Evolutionary conservation across 1,140 invertebrate species (phyloP).

Genomic region (Danaus melanippus): DNA sequence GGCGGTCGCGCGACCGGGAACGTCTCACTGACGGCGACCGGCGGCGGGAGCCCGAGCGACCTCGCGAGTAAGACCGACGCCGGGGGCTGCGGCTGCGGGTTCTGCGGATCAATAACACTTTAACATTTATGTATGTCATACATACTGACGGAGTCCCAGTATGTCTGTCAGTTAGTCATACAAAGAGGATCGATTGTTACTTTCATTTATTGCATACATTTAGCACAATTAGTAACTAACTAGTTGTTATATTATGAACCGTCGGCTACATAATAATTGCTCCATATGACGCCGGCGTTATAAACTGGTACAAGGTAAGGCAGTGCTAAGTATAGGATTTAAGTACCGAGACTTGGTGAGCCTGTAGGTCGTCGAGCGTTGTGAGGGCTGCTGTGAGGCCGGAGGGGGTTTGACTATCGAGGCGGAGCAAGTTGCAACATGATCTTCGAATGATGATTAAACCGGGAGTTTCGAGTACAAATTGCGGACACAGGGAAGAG

Average conservation of each 20-base stretch:
- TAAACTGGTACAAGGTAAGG: constrained; percentile 50
- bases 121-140: constrained; percentile 1
- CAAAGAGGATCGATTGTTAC: too few species aligned
- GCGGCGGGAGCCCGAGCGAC: constrained; percentile 49
- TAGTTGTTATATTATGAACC: constrained; percentile 6
- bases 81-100: constrained; percentile 61
- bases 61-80: constrained; percentile 50
- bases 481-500: constrained; percentile 46
- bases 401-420: constrained; percentile 53
- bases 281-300: constrained; percentile 32
- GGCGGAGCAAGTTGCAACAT: constrained; percentile 49
- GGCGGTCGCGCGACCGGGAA: constrained; percentile 53
- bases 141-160: too few species aligned
- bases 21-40: constrained; percentile 58
- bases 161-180: constrained; percentile 8
- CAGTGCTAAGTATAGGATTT: constrained; percentile 67
- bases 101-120: constrained; percentile 26
- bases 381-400: constrained; percentile 61
- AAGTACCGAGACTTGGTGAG: constrained; percentile 67
- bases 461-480: constrained; percentile 50
- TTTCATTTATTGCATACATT: constrained; percentile 1
- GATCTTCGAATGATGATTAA: constrained; percentile 52
- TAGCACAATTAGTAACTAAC: constrained; percentile 5
- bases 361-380: constrained; percentile 54
- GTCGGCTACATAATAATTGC: constrained; percentile 5